A percentile compares a stretch with the other conserved stretches of the same genome.
phyloP scores from a whole-genome alignment of 2,797 vertebrate species.

The Austrolebias charrua region DNA sequence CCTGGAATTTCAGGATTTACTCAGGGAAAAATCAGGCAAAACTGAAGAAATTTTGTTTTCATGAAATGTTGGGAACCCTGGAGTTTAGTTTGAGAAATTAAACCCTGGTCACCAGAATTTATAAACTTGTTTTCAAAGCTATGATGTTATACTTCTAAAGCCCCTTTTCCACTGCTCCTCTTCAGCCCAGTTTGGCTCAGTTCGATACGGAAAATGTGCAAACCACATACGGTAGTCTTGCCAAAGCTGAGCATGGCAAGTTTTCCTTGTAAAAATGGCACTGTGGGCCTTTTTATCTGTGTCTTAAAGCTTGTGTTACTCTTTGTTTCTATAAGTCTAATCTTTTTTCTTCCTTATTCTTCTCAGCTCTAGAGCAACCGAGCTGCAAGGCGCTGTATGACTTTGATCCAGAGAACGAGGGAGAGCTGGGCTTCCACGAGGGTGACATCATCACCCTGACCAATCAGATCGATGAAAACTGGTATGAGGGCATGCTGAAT shows the following conservation, averaged over 20 bases:
- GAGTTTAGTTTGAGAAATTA: too few relatives aligned
- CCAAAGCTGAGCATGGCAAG: slow-evolving; percentile 4
- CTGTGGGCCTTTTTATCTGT: not conserved
- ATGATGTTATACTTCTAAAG: not conserved
- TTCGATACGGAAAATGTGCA: not conserved
- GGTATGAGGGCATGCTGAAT: slow-evolving; percentile 96
- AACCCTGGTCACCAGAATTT: not conserved
- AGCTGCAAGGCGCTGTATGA: slow-evolving; percentile 97
- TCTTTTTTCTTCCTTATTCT: slow-evolving; percentile 17
- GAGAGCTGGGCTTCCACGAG: slow-evolving; percentile 95
- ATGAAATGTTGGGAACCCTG: too few relatives aligned
- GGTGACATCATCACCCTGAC: slow-evolving; percentile 97
- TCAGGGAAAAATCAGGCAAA: too few relatives aligned
- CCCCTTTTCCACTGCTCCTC: too few relatives aligned
- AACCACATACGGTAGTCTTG: not conserved
- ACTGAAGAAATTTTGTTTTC: too few relatives aligned
- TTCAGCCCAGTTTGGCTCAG: too few relatives aligned
- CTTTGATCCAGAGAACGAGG: slow-evolving; percentile 97
- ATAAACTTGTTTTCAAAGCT: slow-evolving; percentile 1
- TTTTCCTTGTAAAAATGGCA: not conserved
- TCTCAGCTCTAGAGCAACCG: slow-evolving; percentile 86
- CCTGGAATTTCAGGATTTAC: too few relatives aligned
- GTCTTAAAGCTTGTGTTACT: not conserved
- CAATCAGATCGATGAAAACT: slow-evolving; percentile 99
- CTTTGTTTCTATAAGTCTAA: not conserved